phyloP scores from a whole-genome alignment of 1,140 invertebrate genomes.

The Zeugodacus cucurbitae region DNA sequence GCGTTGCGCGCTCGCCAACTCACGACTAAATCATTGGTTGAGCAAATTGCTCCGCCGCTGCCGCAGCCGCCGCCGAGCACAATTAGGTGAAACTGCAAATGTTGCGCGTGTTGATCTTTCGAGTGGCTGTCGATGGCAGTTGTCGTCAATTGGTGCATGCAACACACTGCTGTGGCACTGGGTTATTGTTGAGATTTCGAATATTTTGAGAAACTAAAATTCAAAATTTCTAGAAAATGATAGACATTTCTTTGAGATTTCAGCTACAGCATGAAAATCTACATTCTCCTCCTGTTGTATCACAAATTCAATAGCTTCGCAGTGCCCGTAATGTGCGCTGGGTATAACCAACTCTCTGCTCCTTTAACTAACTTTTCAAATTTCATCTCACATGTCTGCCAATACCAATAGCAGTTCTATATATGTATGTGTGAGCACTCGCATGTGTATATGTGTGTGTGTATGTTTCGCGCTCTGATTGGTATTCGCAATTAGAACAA shows the following conservation, averaged over 20 bases:
- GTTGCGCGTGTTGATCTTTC: not conserved
- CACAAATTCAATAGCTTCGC: not conserved
- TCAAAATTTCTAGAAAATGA: no score
- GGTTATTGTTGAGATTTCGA: no score
- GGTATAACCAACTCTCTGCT: not conserved
- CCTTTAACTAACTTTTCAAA: not conserved
- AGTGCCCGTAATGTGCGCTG: not conserved
- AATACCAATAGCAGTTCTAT: not conserved
- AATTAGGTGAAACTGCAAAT: constrained; percentile 45
- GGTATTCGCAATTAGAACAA: constrained; percentile 64
- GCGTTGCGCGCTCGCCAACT: not conserved
- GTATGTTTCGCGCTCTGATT: constrained; percentile 54
- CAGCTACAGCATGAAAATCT: not conserved
- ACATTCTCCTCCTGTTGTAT: no score
- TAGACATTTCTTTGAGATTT: no score
- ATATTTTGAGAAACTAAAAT: no score
- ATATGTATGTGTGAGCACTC: not conserved
- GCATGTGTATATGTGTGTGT: constrained; percentile 44
- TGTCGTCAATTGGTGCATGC: not conserved
- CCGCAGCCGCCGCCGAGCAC: not conserved
- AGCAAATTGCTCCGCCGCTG: not conserved
- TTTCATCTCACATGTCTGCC: not conserved
- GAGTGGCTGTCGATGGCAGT: not conserved
- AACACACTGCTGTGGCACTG: not conserved
- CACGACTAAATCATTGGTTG: not conserved